A percentile compares a stretch with the other conserved stretches of the same genome.
Conservation (phyloP, 2,113 vertebrate species). For the Apteryx owenii region DNA sequence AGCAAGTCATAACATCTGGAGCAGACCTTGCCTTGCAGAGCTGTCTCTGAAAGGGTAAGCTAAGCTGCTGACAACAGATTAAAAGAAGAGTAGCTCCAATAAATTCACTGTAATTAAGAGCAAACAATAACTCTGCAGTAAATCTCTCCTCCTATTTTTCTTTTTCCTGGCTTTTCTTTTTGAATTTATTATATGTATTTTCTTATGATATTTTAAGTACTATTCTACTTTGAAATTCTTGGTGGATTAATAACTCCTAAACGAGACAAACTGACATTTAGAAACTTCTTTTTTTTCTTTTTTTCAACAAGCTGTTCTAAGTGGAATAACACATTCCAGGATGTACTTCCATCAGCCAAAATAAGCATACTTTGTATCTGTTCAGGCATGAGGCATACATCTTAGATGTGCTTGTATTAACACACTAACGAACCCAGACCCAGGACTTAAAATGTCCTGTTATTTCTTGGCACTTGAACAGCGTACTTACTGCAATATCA, state of each 20-base stretch:
- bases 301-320: constrained; percentile 8
- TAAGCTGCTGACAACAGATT: not conserved
- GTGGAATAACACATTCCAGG: constrained; percentile 59
- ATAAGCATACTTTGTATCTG: constrained; percentile 62
- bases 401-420: constrained; percentile 45
- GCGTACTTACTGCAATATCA: constrained; percentile 29
- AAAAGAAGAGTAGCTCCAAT: not conserved
- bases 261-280: constrained; percentile 3
- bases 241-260: not conserved
- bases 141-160: not conserved
- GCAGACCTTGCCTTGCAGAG: not conserved
- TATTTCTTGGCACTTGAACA: constrained; percentile 53
- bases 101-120: not conserved
- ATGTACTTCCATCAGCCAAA: constrained; percentile 39
- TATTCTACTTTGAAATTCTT: not conserved
- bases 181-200: not conserved
- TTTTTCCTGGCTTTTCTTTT: not conserved
- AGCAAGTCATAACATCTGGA: not conserved
- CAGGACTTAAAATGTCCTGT: constrained; percentile 27
- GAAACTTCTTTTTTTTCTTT: not conserved
- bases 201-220: not conserved
- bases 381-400: constrained; percentile 53
- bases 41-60: not conserved
- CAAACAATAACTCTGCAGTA: not conserved
- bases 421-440: constrained; percentile 11